These are phyloP conservation scores for Lota lota DNA, from an alignment of 2,113 vertebrate species.

Conservation along the genomic window DNA sequence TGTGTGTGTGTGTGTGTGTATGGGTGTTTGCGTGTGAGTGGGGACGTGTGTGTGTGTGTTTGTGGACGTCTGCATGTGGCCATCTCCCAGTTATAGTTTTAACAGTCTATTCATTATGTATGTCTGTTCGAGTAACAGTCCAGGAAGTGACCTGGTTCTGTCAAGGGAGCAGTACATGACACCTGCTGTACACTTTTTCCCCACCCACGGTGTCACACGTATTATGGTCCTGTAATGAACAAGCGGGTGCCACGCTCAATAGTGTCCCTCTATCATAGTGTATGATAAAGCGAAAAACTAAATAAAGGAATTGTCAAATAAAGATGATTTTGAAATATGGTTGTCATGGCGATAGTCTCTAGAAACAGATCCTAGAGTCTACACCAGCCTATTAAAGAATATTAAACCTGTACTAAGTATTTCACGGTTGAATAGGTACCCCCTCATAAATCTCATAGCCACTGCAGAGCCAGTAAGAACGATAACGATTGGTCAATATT, in stretches of 20 bases:
- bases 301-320: conserved; percentile 48
- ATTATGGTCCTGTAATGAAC: conserved; percentile 56
- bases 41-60: neutral
- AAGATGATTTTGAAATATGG: conserved; percentile 57
- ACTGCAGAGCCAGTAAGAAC: conserved; percentile 53
- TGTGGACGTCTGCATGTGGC: too few species aligned
- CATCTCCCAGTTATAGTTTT: neutral
- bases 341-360: conserved; percentile 35
- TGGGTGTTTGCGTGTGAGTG: neutral
- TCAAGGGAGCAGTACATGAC: conserved; percentile 46
- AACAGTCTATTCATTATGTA: neutral
- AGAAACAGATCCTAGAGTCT: conserved; percentile 52
- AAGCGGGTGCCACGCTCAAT: conserved; percentile 42
- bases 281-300: conserved; percentile 37
- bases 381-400: conserved; percentile 62
- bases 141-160: conserved; percentile 58
- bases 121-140: neutral
- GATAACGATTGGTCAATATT: conserved; percentile 63
- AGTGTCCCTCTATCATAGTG: conserved; percentile 48
- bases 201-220: conserved; percentile 46
- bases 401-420: conserved; percentile 69
- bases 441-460: conserved; percentile 61
- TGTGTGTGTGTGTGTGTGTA: neutral
- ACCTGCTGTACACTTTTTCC: conserved; percentile 36
- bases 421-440: conserved; percentile 63